phyloP scores from a whole-genome alignment of 2,797 vertebrate species.

The Clarias laeviceps region DNA sequence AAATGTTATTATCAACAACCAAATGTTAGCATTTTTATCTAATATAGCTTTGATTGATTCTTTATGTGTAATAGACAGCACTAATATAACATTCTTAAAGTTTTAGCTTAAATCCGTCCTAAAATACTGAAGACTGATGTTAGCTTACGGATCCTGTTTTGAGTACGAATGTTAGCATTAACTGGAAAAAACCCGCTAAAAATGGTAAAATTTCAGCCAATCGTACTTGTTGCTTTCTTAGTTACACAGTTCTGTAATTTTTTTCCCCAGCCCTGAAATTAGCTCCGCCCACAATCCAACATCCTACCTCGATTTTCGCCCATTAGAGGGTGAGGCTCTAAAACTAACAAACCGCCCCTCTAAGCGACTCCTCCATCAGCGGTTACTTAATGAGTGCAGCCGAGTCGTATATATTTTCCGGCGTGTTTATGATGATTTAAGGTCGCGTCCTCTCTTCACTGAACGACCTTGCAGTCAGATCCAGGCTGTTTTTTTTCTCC shows the following conservation, averaged over 20 bases:
- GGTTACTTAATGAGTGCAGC: neutral
- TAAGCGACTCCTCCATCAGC: neutral
- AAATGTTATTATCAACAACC: neutral
- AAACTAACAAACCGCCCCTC: neutral
- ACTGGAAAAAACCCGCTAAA: no score
- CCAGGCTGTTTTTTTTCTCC: conserved; percentile 47
- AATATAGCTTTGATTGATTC: neutral
- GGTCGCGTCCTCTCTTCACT: neutral
- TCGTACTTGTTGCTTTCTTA: neutral
- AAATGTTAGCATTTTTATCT: neutral
- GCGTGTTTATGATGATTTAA: neutral
- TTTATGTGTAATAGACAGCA: neutral
- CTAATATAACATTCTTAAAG: neutral
- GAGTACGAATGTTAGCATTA: neutral
- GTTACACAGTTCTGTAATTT: neutral
- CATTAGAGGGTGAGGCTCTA: neutral
- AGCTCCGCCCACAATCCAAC: no score
- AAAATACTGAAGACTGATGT: neutral
- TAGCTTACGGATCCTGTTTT: neutral
- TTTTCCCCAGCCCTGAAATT: neutral
- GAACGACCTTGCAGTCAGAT: conserved; percentile 26
- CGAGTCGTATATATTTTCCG: neutral
- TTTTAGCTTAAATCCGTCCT: neutral
- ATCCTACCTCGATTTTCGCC: neutral
- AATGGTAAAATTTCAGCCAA: neutral